A percentile compares a stretch with the other conserved stretches of the same genome.
Evolutionary conservation across 2,113 vertebrate genomes (phyloP).

Genomic region (Dromaius novaehollandiae): DNA sequence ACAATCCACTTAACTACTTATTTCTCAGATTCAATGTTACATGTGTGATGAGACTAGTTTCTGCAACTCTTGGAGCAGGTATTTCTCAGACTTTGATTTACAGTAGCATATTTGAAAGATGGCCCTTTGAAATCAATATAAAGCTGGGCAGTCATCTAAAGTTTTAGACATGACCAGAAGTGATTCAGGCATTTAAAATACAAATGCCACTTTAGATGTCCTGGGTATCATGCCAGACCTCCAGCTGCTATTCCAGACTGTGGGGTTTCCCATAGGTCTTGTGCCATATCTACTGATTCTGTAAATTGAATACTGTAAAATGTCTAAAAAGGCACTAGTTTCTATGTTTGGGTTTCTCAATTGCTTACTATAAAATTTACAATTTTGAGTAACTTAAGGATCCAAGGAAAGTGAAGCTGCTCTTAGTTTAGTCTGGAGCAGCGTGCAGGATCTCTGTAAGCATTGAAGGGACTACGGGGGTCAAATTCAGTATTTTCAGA

Average conservation of each 20-base stretch:
- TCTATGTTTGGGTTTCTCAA: neutral
- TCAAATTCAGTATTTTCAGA: neutral
- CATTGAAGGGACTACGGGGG: neutral
- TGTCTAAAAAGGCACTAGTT: neutral
- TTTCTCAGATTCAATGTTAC: neutral
- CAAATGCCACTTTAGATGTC: neutral
- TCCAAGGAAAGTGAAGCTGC: neutral
- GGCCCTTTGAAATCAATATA: neutral
- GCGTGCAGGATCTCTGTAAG: neutral
- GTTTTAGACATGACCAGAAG: neutral
- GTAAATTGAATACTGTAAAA: neutral
- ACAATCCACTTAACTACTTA: neutral
- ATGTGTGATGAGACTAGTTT: fast-evolving
- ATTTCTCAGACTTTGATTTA: neutral
- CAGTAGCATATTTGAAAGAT: fast-evolving
- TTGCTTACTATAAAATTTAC: neutral
- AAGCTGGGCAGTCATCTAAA: neutral
- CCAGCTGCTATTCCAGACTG: neutral
- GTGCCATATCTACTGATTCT: neutral
- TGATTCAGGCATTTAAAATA: neutral
- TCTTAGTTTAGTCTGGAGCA: neutral
- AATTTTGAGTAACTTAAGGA: neutral
- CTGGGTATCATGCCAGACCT: neutral
- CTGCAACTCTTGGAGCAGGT: neutral
- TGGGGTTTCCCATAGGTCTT: neutral